Evolutionary conservation across 2,797 vertebrate species (phyloP).

Genomic region (Poecilia picta): DNA sequence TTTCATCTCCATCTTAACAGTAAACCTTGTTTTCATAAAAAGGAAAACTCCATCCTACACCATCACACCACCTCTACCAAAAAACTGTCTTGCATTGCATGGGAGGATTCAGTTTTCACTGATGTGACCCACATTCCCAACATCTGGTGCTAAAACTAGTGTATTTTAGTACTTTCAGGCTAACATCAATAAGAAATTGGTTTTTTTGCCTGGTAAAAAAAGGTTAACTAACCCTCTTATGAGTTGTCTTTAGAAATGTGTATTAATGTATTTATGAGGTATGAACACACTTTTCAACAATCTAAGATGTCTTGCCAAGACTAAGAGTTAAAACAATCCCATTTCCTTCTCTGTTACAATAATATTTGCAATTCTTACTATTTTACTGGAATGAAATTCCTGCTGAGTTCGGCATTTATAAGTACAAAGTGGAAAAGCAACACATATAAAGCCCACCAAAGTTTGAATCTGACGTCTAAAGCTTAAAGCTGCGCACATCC

Average conservation of each 20-base stretch:
- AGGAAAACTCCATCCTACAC: not conserved
- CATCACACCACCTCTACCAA: not conserved
- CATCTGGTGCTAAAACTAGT: not conserved
- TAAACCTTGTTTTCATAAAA: not conserved
- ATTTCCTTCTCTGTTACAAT: not conserved
- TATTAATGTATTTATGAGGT: not conserved
- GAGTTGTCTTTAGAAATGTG: not conserved
- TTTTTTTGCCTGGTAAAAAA: too few species aligned
- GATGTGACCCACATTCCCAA: not conserved
- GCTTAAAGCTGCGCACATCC: not conserved
- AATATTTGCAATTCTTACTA: not conserved
- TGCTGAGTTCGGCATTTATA: not conserved
- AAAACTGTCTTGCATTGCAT: not conserved
- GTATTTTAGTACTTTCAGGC: too few species aligned
- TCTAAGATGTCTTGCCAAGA: not conserved
- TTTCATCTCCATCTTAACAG: not conserved
- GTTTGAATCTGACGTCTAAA: not conserved
- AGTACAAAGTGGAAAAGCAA: not conserved
- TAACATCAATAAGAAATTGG: too few species aligned
- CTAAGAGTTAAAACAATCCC: not conserved
- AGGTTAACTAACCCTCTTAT: not conserved
- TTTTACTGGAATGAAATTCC: not conserved
- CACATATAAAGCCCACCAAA: not conserved
- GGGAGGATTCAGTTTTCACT: not conserved
- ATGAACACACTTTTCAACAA: not conserved